Evolutionary conservation across 2,113 vertebrate species (phyloP).

Genomic region (Stigmatopora argus): DNA sequence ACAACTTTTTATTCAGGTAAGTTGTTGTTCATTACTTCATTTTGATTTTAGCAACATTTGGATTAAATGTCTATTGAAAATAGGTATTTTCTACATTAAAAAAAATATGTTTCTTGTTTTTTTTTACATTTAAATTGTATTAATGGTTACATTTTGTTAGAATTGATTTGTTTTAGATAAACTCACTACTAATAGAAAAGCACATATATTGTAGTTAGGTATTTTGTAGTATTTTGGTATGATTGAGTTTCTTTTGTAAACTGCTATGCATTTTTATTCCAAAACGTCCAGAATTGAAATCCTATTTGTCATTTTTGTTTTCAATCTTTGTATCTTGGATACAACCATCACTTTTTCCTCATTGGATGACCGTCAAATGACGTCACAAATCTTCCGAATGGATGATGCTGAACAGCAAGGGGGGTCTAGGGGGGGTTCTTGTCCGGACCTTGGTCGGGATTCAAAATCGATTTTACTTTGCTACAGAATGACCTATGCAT

Average conservation of each 20-base stretch:
- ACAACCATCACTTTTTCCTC: slow-evolving; percentile 9
- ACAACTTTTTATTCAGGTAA: background rate
- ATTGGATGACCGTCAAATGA: slow-evolving; percentile 45
- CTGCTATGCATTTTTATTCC: background rate
- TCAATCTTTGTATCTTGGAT: slow-evolving; percentile 15
- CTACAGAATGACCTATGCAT: background rate
- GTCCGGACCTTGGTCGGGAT: slow-evolving; percentile 17
- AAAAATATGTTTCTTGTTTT: no score
- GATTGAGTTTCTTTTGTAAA: background rate
- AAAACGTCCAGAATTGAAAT: background rate
- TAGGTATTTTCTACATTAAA: no score
- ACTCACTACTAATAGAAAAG: background rate
- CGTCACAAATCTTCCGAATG: slow-evolving; percentile 15
- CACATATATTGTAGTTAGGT: background rate
- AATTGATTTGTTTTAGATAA: background rate
- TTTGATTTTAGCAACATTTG: no score
- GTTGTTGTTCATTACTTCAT: no score
- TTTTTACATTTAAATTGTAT: no score
- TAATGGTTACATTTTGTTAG: background rate
- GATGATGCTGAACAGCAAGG: slow-evolving; percentile 14
- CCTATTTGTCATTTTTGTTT: background rate
- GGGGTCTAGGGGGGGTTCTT: background rate
- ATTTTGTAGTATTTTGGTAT: background rate
- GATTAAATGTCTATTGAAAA: no score
- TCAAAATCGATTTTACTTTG: slow-evolving; percentile 3